Conservation (phyloP, 2,888 invertebrate species). For the Panzeria rudis region DNA sequence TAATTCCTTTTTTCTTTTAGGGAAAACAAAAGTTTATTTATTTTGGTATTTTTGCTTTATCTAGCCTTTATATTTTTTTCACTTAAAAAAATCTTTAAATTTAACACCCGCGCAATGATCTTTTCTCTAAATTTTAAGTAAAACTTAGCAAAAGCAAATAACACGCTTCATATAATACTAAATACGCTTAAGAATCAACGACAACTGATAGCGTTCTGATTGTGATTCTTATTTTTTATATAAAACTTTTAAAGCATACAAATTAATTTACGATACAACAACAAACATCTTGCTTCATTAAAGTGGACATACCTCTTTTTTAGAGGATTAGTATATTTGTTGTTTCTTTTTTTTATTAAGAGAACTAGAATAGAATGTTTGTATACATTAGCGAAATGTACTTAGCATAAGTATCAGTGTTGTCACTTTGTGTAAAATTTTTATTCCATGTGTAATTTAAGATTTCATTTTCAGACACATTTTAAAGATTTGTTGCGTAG, state of each 20-base stretch:
- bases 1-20: slow-evolving; percentile 13
- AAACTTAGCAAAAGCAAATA: slow-evolving; percentile 23
- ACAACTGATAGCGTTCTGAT: slow-evolving; percentile 78
- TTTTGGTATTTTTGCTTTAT: not conserved
- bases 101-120: slow-evolving; percentile 2
- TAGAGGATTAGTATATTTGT: not conserved
- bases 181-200: slow-evolving; percentile 76
- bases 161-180: not conserved
- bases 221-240: slow-evolving; percentile 81
- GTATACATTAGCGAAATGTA: not conserved
- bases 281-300: slow-evolving; percentile 1
- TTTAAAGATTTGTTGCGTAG: not conserved
- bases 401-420: not conserved
- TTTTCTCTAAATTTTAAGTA: slow-evolving; percentile 16
- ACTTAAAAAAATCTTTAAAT: slow-evolving; percentile 6
- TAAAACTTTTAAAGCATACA: slow-evolving; percentile 52
- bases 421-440: not conserved
- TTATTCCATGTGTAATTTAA: not conserved
- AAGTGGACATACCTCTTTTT: slow-evolving; percentile 44
- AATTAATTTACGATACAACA: not conserved
- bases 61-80: not conserved
- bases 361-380: slow-evolving; percentile 29
- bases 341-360: slow-evolving; percentile 12
- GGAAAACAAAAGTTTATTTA: not conserved
- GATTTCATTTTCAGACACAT: not conserved